Conservation (phyloP, 2,888 invertebrate species). For the Meiosimyza decipiens region DNA sequence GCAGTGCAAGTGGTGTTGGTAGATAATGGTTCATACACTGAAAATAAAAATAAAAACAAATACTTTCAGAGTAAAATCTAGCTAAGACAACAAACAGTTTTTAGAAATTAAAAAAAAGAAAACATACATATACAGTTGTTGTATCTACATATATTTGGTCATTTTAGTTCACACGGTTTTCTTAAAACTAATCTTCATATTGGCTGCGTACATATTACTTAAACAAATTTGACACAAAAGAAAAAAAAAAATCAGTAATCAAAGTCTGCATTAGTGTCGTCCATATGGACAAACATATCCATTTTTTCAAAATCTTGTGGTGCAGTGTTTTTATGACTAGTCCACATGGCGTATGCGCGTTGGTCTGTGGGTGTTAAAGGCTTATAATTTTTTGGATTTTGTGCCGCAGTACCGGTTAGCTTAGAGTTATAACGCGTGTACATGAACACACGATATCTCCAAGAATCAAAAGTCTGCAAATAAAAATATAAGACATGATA, state of each 20-base stretch:
- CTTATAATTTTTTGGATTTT: conserved; percentile 60
- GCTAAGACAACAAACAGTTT: too few species aligned
- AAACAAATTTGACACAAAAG: neutral
- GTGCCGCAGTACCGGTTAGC: conserved; percentile 58
- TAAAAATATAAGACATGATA: neutral
- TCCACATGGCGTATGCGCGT: conserved; percentile 62
- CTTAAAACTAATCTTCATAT: neutral
- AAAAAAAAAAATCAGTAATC: conserved; percentile 49
- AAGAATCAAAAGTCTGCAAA: conserved; percentile 57
- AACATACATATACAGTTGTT: neutral
- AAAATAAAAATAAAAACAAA: neutral
- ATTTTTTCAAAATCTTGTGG: conserved; percentile 60
- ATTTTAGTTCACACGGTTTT: neutral
- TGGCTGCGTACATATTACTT: neutral
- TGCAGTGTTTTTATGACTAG: conserved; percentile 58
- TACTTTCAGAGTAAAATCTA: neutral
- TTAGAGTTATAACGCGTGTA: conserved; percentile 62
- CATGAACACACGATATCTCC: conserved; percentile 63
- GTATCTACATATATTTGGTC: conserved; percentile 14
- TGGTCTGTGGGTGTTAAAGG: conserved; percentile 61
- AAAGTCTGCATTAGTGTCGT: conserved; percentile 55
- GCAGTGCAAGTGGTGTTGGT: conserved; percentile 3
- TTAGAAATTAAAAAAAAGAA: neutral
- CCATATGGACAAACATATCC: conserved; percentile 58
- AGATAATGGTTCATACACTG: conserved; percentile 9